phyloP scores from a whole-genome alignment of 2,888 invertebrate genomes.

The Caenorhabditis imperialis region DNA sequence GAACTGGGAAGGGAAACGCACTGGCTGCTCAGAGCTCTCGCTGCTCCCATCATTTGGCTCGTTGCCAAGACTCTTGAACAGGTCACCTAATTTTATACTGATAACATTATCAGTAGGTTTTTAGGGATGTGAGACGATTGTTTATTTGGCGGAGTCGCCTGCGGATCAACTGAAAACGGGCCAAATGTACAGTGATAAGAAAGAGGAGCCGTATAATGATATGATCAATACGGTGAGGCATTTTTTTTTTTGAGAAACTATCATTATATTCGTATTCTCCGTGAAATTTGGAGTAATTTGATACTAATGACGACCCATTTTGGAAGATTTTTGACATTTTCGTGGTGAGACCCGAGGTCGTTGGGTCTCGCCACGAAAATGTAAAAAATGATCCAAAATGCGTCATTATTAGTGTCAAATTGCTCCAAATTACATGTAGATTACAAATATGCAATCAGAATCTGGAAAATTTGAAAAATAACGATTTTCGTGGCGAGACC shows the following conservation, averaged over 20 bases:
- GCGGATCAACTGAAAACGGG: constrained; percentile 83
- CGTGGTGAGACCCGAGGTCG: not conserved
- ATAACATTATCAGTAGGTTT: not conserved
- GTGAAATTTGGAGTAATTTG: too few relatives aligned
- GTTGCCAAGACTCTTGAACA: constrained; percentile 72
- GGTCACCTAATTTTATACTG: constrained; percentile 25
- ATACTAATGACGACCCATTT: too few relatives aligned
- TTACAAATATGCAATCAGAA: too few relatives aligned
- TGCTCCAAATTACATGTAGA: too few relatives aligned
- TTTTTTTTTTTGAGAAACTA: too few relatives aligned
- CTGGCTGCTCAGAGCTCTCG: constrained; percentile 69
- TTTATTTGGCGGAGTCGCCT: constrained; percentile 86
- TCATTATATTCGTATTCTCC: too few relatives aligned
- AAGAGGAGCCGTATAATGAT: constrained; percentile 62
- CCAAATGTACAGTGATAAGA: constrained; percentile 82
- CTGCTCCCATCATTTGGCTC: constrained; percentile 75
- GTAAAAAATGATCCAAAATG: too few relatives aligned
- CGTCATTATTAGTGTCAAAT: too few relatives aligned
- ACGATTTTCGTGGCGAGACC: too few relatives aligned
- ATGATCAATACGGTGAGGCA: constrained; percentile 62
- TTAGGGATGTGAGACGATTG: constrained; percentile 82
- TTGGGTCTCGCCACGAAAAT: not conserved
- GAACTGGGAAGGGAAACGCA: constrained; percentile 73
- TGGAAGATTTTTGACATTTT: not conserved
- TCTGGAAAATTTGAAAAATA: too few relatives aligned